phyloP scores from a whole-genome alignment of 2,888 invertebrate genomes.

The Candidula unifasciata region DNA sequence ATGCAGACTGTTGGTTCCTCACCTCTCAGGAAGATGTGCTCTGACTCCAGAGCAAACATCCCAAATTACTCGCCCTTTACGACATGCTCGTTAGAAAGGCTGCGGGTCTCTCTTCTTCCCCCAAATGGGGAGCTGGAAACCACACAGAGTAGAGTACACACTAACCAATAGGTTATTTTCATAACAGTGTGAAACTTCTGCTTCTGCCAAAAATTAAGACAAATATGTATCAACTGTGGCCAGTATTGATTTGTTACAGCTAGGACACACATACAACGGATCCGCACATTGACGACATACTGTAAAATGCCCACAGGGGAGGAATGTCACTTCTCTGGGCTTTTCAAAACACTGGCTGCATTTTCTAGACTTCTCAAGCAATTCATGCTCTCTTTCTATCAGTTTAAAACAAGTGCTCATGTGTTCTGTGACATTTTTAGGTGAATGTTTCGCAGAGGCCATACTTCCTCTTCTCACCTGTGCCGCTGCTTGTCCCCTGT shows the following conservation, averaged over 20 bases:
- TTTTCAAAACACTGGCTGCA: slow-evolving; percentile 4
- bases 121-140: too few species aligned
- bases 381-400: slow-evolving; percentile 10
- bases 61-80: too few species aligned
- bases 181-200: not conserved
- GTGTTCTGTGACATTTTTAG: not conserved
- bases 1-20: too few species aligned
- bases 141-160: too few species aligned
- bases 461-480: not conserved
- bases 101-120: too few species aligned
- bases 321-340: slow-evolving; percentile 37
- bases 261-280: slow-evolving; percentile 19
- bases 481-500: not conserved
- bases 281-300: slow-evolving; percentile 27
- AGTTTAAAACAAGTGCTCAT: not conserved
- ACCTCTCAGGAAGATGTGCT: too few species aligned
- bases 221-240: slow-evolving; percentile 37
- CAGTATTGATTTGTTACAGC: slow-evolving; percentile 12
- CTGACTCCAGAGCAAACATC: too few species aligned
- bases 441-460: not conserved
- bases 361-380: slow-evolving; percentile 27
- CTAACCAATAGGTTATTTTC: too few species aligned
- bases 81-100: too few species aligned
- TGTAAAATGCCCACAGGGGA: slow-evolving; percentile 42
- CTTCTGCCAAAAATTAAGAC: not conserved